Evolutionary conservation across 1,140 invertebrate genomes (phyloP), one percentile per base, ranked within the genome.

Genomic region (Pollicipes pollicipes): DNA sequence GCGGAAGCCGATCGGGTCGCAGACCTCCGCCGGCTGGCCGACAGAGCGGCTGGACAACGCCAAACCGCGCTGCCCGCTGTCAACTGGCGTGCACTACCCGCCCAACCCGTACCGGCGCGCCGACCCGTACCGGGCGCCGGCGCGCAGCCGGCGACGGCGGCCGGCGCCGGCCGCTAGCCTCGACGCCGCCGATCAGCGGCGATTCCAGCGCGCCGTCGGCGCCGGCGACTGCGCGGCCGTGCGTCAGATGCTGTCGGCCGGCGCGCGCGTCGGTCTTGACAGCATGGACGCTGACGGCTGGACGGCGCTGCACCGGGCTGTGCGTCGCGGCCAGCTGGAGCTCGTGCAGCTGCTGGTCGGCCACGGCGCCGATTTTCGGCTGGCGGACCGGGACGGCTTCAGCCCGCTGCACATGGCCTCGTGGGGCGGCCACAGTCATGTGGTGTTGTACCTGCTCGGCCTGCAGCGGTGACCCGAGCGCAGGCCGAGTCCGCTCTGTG

Each of bases 331-430:
- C 2, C 80, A 82, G 71, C 75, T 83, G 69, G 81, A 83, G 74
- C 77, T 83, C 37, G 81, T 83, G 30, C 82, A 83, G 77, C 71
- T 82, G 16, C 75, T 83, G 69, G 78, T 83, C 37, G 78, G 80
- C 74, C 81, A 81, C 70, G 83, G 83, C 63, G 83, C 83, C 21
- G 81, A 83, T 75, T 77, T 79, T 0, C 75, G 77, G 69, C 75
- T 83, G 70, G 80, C 81, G 13, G 83, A 82, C 73, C 75, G 81
- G 21, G 82, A 83, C 72, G 83, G 83, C 10, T 83, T 81, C 81
- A 81, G 77, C 73, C 78, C 82, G 1, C 71, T 83, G n/a, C 83
- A 83, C 72, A 79, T 83, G 45, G 82, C 82, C 17, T 78, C 79
- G 10, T 82, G 78, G 69, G 77, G 78, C 8, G 83, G 82, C 30